These are phyloP conservation scores for Girardia tigrina DNA, from an alignment of 2,888 invertebrate genomes.

Conservation along the genomic window DNA sequence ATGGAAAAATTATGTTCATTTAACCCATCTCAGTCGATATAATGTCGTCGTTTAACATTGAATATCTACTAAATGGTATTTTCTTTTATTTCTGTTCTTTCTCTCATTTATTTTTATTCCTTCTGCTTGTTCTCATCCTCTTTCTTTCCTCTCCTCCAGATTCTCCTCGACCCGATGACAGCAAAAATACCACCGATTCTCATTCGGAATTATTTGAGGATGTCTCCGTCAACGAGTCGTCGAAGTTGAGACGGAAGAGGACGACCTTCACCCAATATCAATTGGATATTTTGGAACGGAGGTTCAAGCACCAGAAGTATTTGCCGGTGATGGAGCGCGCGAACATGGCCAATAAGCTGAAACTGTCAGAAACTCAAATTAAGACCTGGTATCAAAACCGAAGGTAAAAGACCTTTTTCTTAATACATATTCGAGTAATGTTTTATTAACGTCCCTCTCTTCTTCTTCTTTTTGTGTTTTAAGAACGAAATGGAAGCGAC, in stretches of 20 bases:
- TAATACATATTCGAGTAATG: background rate
- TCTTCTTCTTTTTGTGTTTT: background rate
- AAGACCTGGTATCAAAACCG: conserved; percentile 88
- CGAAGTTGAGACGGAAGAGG: conserved; percentile 41
- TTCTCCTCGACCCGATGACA: too few relatives aligned
- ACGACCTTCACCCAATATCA: conserved; percentile 88
- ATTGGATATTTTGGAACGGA: conserved; percentile 73
- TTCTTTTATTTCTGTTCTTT: background rate
- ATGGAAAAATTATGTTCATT: conserved; percentile 5
- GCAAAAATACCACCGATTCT: background rate
- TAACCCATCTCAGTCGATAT: background rate
- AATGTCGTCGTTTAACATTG: conserved; percentile 2
- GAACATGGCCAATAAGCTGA: conserved; percentile 75
- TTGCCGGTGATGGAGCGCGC: conserved; percentile 79
- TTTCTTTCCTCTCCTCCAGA: too few relatives aligned
- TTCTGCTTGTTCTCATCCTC: too few relatives aligned
- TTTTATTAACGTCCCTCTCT: too few relatives aligned
- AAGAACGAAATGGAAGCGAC: conserved; percentile 42
- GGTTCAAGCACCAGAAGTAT: conserved; percentile 83
- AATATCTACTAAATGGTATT: background rate
- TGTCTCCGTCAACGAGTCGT: background rate
- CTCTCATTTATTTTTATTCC: too few relatives aligned
- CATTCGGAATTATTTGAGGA: background rate
- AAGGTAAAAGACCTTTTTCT: conserved; percentile 57
- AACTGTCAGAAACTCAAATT: conserved; percentile 78